A percentile compares a stretch with the other conserved stretches of the same genome.
Conservation (phyloP, 2,113 vertebrate species). For the Heterotis niloticus region DNA sequence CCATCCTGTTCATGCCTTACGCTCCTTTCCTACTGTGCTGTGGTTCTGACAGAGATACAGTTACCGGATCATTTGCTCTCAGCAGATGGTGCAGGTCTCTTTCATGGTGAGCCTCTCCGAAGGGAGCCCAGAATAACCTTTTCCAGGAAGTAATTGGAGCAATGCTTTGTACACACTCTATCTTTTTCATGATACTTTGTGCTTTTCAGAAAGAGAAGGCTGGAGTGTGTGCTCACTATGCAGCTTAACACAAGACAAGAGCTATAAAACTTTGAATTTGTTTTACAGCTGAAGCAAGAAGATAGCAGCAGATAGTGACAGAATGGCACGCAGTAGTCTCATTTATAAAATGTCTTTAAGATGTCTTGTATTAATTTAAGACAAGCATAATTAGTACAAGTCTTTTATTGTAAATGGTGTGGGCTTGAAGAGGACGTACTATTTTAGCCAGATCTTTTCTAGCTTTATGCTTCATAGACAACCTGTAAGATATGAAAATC, state of each 20-base stretch:
- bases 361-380: slow-evolving; percentile 8
- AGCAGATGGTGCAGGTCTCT: background rate
- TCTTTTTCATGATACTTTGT: background rate
- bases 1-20: too few relatives aligned
- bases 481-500: too few relatives aligned
- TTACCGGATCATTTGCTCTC: too few relatives aligned
- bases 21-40: background rate
- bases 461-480: too few relatives aligned
- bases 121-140: background rate
- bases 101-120: background rate
- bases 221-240: background rate
- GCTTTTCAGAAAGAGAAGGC: background rate
- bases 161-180: too few relatives aligned
- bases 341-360: background rate
- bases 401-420: background rate
- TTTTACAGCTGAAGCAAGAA: background rate
- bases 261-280: background rate
- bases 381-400: background rate
- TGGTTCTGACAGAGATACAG: too few relatives aligned
- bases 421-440: background rate
- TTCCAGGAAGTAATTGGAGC: too few relatives aligned
- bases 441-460: background rate
- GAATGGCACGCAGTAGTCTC: background rate
- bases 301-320: background rate
- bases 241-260: background rate